Base-by-base conservation (phyloP, 2,888 invertebrate species). In the Nephrotoma guestfalica region DNA sequence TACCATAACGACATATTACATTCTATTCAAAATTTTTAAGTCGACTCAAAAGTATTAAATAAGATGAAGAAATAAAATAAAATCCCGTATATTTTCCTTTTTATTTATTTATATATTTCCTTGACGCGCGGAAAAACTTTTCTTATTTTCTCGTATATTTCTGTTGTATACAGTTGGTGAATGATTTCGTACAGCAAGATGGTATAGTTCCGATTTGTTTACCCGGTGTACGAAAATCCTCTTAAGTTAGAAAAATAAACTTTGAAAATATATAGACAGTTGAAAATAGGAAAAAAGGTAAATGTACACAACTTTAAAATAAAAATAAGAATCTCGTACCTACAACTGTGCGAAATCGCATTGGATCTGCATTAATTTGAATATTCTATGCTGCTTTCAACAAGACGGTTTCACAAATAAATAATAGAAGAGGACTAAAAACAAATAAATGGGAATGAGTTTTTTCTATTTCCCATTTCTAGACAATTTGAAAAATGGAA, bases 341-440 rank as follows among this genome's bases (percentile, higher is more conserved):
- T 71, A 71, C 85, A 43, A 85, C 85, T 85, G 85, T 85, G 85
- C 85, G 43, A 85, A 85, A 85, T 85, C 85, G 85, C 85, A 85
- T 43, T 18, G 85, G 85, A 85, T 85, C 85, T 85, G 85, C 85
- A 85, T 85, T 85, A 85, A 85, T 85, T 85, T 85, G 43, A 85
- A 85, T 85, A 85, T 85, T 43, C 18, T 85, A 71, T 30, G 9
- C 30, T 30, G 71, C 30, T 71, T 71, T 71, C 71, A 71, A 30
- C 71, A 71, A 71, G 71, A 71, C 71, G 71, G 7, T 30, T 71
- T 71, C 71, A 71, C 30, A 30, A 71, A 2, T 71, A 71, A 71
- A 71, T 71, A 71, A 71, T 71, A 57, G 51, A 57, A n/a, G 51
- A 57, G 51, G 51, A 57, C 6, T 57, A 15, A 57, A 51, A 51